Evolutionary conservation across 2,113 vertebrate genomes (phyloP), one percentile per base, ranked within the genome.

Genomic region (Acrocephalus arundinaceus): DNA sequence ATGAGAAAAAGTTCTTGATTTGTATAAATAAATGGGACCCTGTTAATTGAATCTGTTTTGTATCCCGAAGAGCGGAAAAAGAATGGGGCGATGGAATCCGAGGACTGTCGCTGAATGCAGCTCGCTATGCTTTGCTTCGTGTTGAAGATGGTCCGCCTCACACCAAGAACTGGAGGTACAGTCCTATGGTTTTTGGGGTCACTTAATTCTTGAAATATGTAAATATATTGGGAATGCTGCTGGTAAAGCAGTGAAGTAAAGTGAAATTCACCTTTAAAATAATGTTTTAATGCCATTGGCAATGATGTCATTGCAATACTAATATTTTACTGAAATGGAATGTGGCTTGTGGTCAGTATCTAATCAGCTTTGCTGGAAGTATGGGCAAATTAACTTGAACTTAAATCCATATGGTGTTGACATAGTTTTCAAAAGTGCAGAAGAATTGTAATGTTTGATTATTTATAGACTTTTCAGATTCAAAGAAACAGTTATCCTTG

Each of bases 151-250:
- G 99, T 4, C 98, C 99, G 10, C 99, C 98, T 23, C 99, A 99
- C 97, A 99, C 99, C 31, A 99, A 99, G 97, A 99, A 99, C 98
- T 99, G 99, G 99, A 99, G 99, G 99, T 99, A 95, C 22, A n/a
- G 13, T 39, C 21, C 10, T 25, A 1, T 2, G 5, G 16, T 43
- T 82, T 73, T 45, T 1, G 5, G n/a, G 11, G 67, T 67, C 18
- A 17, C 3, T 1, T 23, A 31, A 4, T 37, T 80, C 37, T 63
- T 71, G 57, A 67, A 78, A 58, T 59, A 45, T 15, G 4, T 25
- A 58, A 41, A 65, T 74, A 8, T 37, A 3, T 49, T 84, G 9
- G 51, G 66, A 82, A 58, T 78, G 58, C 17, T 81, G 11, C 43
- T 81, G 31, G 33, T 71, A 67, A 70, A 74, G 63, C 17, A 52